Evolutionary conservation across 2,888 invertebrate genomes (phyloP).

Genomic region (Cenopis cana): DNA sequence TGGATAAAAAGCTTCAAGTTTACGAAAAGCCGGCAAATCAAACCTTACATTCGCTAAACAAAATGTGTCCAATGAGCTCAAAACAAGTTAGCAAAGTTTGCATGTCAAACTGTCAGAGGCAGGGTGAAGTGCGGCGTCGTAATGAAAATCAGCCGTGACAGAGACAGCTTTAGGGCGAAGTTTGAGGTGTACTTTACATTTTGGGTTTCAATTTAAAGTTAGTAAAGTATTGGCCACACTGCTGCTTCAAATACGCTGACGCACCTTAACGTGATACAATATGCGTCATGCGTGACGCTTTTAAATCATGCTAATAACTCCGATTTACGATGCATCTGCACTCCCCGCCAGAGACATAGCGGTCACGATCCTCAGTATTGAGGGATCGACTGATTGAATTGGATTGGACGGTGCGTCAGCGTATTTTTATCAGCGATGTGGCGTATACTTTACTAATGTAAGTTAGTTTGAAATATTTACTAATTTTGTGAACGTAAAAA

Average conservation of each 20-base stretch:
- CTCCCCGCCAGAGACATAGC: too few species aligned
- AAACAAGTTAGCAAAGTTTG: slow-evolving; percentile 37
- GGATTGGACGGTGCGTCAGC: too few species aligned
- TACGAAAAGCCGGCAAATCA: slow-evolving; percentile 1
- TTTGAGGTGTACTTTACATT: slow-evolving; percentile 29
- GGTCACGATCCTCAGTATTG: too few species aligned
- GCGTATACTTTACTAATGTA: neutral
- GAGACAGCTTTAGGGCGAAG: slow-evolving; percentile 16
- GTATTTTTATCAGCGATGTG: too few species aligned
- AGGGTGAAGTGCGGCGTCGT: slow-evolving; percentile 15
- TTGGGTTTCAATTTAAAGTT: slow-evolving; percentile 2
- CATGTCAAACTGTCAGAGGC: slow-evolving; percentile 40
- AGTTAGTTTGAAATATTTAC: slow-evolving; percentile 7
- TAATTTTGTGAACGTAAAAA: neutral
- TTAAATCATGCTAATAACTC: too few species aligned
- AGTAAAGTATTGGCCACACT: neutral
- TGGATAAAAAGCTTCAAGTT: neutral
- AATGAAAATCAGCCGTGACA: slow-evolving; percentile 30
- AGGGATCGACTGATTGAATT: too few species aligned
- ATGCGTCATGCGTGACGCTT: too few species aligned
- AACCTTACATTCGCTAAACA: slow-evolving; percentile 13
- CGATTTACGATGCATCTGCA: too few species aligned
- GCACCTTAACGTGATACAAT: too few species aligned
- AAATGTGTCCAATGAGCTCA: slow-evolving; percentile 30
- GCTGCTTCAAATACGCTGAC: neutral